Base-by-base conservation (phyloP, 2,888 invertebrate genomes). In the Rhagonycha lutea region DNA sequence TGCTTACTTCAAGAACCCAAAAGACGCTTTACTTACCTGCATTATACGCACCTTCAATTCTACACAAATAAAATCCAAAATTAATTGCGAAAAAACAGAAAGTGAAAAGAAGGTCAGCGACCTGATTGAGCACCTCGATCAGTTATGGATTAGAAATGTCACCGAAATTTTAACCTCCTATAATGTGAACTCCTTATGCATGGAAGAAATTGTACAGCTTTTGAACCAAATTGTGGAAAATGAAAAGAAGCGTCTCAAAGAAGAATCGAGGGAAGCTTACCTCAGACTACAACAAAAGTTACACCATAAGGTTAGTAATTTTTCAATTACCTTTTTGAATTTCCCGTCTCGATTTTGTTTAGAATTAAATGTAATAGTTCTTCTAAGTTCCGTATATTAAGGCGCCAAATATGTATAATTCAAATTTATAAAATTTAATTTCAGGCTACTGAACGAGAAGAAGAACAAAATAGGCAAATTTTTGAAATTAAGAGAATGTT, bases 1-100 rank as follows among this genome's bases (percentile, higher is more conserved):
- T 12, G 67, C 74, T 4, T 85, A 85, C 78, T 76, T 78, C 32
- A 75, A 75, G 14, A 65, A 60, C 18, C 60, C 28, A 63, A 69
- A 80, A 8, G 80, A 82, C 29, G 75, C 83, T 2, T 78, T 85
- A n/a, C 76, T 85, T 10, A 77, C 79, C 8, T 82, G 83, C 68
- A 77, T 85, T 28, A 73, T 84, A 11, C 72, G 78, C 71, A 61
- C 73, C n/a, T 62, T 76, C 26, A 71, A 78, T 63, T 23, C 47
- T 12, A n/a, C 28, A 2, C 67, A 68, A 24, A 26, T 9, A 2
- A 67, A 75, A 18, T 26, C 23, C 4, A 69, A 32, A 10, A 28
- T 23, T 32, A 1, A 26, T 4, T 14, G 10, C 24, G 47, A 32
- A 68, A 23, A 12, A 12, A 29, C 14, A 4, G 24, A 14, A 14